A percentile compares a stretch with the other conserved stretches of the same genome.
phyloP scores from a whole-genome alignment of 1,140 invertebrate genomes.

The Macrotrachela quadricornifera region DNA sequence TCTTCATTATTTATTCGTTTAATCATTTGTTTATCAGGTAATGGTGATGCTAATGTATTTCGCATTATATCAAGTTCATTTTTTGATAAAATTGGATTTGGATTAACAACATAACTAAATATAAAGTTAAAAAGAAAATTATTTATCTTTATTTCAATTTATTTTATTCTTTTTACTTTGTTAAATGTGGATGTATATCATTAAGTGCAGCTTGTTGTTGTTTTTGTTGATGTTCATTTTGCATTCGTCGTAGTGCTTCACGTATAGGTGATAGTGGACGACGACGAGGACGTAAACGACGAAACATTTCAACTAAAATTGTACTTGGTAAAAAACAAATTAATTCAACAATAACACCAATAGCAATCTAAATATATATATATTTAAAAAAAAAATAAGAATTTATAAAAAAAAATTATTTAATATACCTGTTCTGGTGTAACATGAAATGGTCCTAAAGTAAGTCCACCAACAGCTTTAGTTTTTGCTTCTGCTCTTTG shows the following conservation, averaged over 20 bases:
- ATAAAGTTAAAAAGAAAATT: no score
- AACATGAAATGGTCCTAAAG: not conserved
- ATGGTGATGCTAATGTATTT: not conserved
- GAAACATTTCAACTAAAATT: conserved; percentile 31
- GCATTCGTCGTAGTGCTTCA: conserved; percentile 14
- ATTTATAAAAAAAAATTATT: not conserved
- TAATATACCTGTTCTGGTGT: not conserved
- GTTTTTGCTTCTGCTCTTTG: not conserved
- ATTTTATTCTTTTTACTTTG: no score
- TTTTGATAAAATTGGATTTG: no score
- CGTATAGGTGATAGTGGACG: conserved; percentile 24
- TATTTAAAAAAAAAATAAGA: not conserved
- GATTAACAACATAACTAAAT: no score
- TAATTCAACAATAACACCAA: conserved; percentile 22
- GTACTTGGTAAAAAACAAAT: conserved; percentile 36
- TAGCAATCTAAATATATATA: conserved; percentile 17
- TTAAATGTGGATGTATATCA: conserved; percentile 7
- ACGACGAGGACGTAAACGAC: conserved; percentile 26
- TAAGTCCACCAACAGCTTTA: conserved; percentile 9
- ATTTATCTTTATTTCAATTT: no score
- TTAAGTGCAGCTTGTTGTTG: conserved; percentile 12
- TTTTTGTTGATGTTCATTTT: conserved; percentile 9
- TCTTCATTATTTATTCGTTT: not conserved
- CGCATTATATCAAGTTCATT: no score
- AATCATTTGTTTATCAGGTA: conserved; percentile 20